Base-by-base conservation (phyloP, 2,888 invertebrate genomes). In the Callinectes sapidus region DNA sequence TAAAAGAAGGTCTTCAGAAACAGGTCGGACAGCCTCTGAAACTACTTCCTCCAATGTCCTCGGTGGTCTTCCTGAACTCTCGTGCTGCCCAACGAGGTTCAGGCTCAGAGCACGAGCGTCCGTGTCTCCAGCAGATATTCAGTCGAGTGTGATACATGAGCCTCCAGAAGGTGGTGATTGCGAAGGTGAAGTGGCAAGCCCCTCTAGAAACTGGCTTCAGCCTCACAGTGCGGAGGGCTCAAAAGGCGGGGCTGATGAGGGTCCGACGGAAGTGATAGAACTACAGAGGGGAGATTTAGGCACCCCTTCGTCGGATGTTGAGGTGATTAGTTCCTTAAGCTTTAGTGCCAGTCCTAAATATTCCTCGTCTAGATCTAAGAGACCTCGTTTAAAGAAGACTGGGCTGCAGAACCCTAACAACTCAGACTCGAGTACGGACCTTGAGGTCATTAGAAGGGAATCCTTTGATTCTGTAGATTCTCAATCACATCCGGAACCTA, bases 61-160 rank as follows among this genome's bases (percentile, higher is more conserved):
- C 32, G 71, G 71, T 48, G 71, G 42, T 18, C 39, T 91, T 8
- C 91, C 91, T n/a, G 91, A 87, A n/a, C 42, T 71, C 14, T 87
- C 91, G 28, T 91, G 91, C 32, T 91, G 91, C 39, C 91, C 91
- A n/a, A 48, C 91, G 42, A 91, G 87, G 48, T 87, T 91, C 91
- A 66, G 87, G 87, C 23, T 91, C 42, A 61, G 91, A 48, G 54
- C 87, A 14, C 55, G 91, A 42, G 91, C 91, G 14, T 91, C 91
- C 16, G 91, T 91, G 87, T 91, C 91, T 23, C 91, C 91, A 18
- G 91, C 91, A 87, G 91, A 91, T 48, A 23, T 91, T n/a, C 91
- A 91, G 32, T 91, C 91, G 18, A 87, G 87, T 87, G 91, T 91
- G 42, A 66, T 87, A 16, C 91, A 91, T 66, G 91, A 91, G 32